Percentiles rank a stretch among this genome's conserved stretches.
phyloP scores from a whole-genome alignment of 2,797 vertebrate species.

The Sarcophilus harrisii region DNA sequence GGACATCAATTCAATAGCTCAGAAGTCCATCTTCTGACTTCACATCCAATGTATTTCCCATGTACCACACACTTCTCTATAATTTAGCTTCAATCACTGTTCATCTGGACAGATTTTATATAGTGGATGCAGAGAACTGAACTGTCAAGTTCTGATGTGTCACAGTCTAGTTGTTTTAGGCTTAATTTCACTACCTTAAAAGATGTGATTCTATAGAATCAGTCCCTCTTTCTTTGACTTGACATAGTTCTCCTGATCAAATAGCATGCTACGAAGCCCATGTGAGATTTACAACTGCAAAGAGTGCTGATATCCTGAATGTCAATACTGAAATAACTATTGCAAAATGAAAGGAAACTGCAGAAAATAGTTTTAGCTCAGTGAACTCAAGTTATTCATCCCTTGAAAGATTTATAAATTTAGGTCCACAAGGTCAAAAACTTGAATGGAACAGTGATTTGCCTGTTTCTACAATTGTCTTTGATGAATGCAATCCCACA shows the following conservation, averaged over 20 bases:
- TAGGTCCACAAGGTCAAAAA: neutral
- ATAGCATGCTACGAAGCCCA: neutral
- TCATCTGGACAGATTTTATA: neutral
- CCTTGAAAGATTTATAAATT: conserved; percentile 4
- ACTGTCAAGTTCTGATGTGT: neutral
- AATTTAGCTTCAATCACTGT: neutral
- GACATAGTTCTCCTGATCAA: neutral
- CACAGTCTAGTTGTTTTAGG: neutral
- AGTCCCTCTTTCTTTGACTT: neutral
- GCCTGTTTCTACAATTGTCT: neutral
- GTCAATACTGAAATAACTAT: neutral
- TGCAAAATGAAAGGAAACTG: neutral
- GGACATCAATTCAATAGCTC: neutral
- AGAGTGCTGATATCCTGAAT: neutral
- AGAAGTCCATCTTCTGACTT: neutral
- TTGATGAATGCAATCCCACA: conserved; percentile 8
- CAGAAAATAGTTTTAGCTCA: neutral
- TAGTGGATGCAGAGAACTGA: neutral
- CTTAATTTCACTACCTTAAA: neutral
- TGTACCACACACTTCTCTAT: neutral
- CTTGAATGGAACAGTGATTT: neutral
- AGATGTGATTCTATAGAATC: neutral
- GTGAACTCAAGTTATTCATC: neutral
- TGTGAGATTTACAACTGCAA: neutral
- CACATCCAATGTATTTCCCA: neutral